Conservation (phyloP, 2,888 invertebrate genomes). For the Raillietiella orientalis region DNA sequence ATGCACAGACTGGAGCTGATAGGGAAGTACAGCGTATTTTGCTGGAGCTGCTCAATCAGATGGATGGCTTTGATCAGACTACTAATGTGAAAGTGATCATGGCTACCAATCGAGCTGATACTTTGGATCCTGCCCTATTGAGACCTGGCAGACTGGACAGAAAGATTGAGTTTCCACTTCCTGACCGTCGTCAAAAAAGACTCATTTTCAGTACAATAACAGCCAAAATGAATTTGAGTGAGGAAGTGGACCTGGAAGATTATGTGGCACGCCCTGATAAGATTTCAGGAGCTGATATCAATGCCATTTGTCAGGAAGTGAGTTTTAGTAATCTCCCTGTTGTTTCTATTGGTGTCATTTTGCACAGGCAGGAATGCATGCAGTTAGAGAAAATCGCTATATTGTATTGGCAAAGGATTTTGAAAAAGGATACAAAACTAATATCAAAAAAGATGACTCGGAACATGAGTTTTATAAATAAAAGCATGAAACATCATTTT, state of each 20-base stretch:
- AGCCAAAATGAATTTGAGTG: conserved; percentile 80
- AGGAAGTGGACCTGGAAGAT: conserved; percentile 95
- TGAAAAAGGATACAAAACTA: conserved; percentile 98
- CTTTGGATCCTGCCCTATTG: conserved; percentile 82
- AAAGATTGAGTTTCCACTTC: conserved; percentile 94
- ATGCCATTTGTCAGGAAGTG: conserved; percentile 92
- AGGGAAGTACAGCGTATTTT: conserved; percentile 93
- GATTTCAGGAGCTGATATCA: conserved; percentile 96
- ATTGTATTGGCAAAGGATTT: conserved; percentile 97
- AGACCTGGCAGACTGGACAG: conserved; percentile 85
- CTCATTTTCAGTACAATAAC: conserved; percentile 95
- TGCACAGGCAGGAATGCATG: conserved; percentile 99
- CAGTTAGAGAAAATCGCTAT: conserved; percentile 93
- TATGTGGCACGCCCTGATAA: conserved; percentile 94
- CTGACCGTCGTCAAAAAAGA: conserved; percentile 63
- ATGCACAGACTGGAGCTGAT: conserved; percentile 94
- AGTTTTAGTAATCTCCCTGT: too few relatives aligned
- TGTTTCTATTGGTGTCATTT: too few relatives aligned
- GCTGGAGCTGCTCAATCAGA: conserved; percentile 85
- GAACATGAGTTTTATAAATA: conserved; percentile 99
- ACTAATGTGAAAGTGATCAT: conserved; percentile 98
- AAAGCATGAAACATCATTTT: too few relatives aligned
- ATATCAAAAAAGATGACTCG: conserved; percentile 94
- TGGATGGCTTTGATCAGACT: conserved; percentile 99
- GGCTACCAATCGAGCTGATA: conserved; percentile 92